Percentiles rank a stretch among this genome's conserved stretches.
These are phyloP conservation scores for Sebastes paucispinis DNA, from an alignment of 2,797 vertebrate genomes.

Conservation along the genomic window DNA sequence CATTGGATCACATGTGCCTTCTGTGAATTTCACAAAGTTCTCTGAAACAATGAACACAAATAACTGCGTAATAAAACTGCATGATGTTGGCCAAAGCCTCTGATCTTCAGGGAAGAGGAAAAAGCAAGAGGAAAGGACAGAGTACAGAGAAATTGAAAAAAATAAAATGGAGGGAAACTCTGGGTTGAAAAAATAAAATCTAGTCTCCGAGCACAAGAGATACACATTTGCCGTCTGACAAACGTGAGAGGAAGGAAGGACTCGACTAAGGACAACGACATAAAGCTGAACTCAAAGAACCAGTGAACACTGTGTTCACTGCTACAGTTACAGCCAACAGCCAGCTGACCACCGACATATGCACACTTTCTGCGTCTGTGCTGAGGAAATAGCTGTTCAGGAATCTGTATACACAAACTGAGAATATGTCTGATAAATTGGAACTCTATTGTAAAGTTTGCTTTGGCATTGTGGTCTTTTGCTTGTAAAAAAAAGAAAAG, in stretches of 20 bases:
- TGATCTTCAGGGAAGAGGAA: too few species aligned
- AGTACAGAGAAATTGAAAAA: not conserved
- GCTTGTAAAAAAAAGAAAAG: not conserved
- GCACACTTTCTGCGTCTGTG: not conserved
- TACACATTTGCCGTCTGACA: not conserved
- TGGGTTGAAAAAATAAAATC: not conserved
- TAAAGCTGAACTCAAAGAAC: not conserved
- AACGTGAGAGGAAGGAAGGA: not conserved
- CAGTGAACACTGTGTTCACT: not conserved
- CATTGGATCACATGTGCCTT: not conserved
- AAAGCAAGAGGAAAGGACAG: not conserved
- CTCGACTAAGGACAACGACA: not conserved
- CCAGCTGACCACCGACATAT: not conserved
- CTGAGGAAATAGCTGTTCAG: not conserved
- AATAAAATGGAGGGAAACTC: not conserved
- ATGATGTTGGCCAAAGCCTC: not conserved
- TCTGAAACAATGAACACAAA: not conserved
- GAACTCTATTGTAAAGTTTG: not conserved
- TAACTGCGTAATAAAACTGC: not conserved
- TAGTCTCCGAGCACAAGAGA: not conserved
- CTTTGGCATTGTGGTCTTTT: not conserved
- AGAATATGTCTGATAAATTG: not conserved
- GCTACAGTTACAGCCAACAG: not conserved
- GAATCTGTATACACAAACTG: not conserved
- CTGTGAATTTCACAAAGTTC: not conserved